These are phyloP conservation scores for Myxocyprinus asiaticus DNA, from an alignment of 2,113 vertebrate genomes.

Conservation along the genomic window DNA sequence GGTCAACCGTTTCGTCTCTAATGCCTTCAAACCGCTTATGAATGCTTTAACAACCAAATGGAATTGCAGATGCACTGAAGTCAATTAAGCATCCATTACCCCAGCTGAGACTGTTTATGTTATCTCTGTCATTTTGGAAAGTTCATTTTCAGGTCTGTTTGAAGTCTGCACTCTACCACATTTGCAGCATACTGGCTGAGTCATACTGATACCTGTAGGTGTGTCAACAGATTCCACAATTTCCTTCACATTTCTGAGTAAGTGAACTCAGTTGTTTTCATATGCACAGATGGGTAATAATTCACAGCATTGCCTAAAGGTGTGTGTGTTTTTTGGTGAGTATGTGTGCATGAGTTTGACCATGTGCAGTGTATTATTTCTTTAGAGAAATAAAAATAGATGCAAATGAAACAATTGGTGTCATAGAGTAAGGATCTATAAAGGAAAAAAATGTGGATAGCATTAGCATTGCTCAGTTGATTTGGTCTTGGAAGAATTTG, in stretches of 20 bases:
- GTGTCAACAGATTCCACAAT: constrained; percentile 15
- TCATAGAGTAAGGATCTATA: too few species aligned
- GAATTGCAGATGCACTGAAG: constrained; percentile 63
- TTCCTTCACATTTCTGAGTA: constrained; percentile 27
- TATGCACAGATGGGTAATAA: background rate
- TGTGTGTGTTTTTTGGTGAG: too few species aligned
- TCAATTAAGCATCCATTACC: constrained; percentile 69
- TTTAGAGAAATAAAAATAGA: too few species aligned
- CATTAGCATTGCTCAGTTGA: too few species aligned
- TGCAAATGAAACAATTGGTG: too few species aligned
- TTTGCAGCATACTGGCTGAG: constrained; percentile 47
- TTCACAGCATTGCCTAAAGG: background rate
- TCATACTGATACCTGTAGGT: constrained; percentile 43
- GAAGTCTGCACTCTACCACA: constrained; percentile 55
- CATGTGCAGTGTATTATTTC: too few species aligned
- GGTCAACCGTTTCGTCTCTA: constrained; percentile 25
- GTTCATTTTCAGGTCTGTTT: constrained; percentile 65
- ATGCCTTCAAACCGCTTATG: constrained; percentile 46
- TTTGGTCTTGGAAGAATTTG: too few species aligned
- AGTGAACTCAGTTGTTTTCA: constrained; percentile 20
- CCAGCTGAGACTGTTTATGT: constrained; percentile 57
- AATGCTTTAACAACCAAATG: constrained; percentile 64
- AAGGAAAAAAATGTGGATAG: too few species aligned
- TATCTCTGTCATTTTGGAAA: constrained; percentile 38
- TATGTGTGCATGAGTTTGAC: too few species aligned